Percentiles rank a stretch among this genome's conserved stretches.
These are phyloP conservation scores for Leucophenga montana DNA, from an alignment of 2,888 invertebrate genomes.

Conservation along the genomic window DNA sequence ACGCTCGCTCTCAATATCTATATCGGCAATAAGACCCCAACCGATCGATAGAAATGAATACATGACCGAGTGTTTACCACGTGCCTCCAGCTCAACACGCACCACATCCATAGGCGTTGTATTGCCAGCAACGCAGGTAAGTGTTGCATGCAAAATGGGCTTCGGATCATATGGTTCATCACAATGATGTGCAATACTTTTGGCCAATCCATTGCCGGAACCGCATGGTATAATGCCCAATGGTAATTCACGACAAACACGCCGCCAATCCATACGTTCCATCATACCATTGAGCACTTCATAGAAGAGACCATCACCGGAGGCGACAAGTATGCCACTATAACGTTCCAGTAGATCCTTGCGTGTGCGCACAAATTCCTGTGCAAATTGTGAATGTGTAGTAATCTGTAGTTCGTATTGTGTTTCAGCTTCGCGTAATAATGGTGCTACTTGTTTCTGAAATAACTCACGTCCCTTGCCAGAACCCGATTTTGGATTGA, in stretches of 20 bases:
- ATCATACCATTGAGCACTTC: constrained; percentile 94
- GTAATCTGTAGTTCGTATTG: constrained; percentile 92
- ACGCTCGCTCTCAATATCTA: constrained; percentile 97
- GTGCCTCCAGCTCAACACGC: constrained; percentile 81
- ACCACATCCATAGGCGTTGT: constrained; percentile 89
- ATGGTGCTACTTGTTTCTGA: constrained; percentile 86
- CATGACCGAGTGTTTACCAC: constrained; percentile 75
- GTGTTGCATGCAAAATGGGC: constrained; percentile 84
- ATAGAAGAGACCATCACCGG: constrained; percentile 87
- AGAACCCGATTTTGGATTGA: constrained; percentile 96
- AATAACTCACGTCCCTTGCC: constrained; percentile 92
- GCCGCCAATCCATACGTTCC: constrained; percentile 89
- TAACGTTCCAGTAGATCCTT: constrained; percentile 77
- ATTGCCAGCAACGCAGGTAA: constrained; percentile 84
- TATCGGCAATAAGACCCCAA: constrained; percentile 97
- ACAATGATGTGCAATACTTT: constrained; percentile 84
- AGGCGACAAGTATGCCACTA: constrained; percentile 82
- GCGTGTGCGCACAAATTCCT: constrained; percentile 80
- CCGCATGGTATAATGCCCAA: constrained; percentile 95
- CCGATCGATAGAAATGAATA: constrained; percentile 96
- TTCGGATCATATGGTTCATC: constrained; percentile 87
- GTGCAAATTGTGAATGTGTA: constrained; percentile 87
- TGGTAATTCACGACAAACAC: constrained; percentile 83
- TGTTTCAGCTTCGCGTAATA: constrained; percentile 90
- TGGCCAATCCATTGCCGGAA: constrained; percentile 96